Conservation (phyloP, 2,888 invertebrate species). For the Synergus itoensis region DNA sequence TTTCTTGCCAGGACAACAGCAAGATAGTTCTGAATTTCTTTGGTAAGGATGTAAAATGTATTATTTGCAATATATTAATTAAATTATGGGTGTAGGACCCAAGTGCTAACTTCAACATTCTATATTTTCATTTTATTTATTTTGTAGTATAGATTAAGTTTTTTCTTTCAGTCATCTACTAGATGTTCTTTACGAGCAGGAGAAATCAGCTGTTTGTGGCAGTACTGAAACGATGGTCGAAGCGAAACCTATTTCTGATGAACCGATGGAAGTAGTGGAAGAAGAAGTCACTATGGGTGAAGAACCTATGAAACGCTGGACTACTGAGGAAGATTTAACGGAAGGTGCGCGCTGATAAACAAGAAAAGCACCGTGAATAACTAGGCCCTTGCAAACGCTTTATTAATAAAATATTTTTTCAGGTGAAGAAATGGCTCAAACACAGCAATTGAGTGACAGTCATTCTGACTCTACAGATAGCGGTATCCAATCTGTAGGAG, state of each 20-base stretch:
- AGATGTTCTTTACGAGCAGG: conserved; percentile 87
- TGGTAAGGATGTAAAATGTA: conserved; percentile 78
- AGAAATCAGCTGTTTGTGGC: conserved; percentile 73
- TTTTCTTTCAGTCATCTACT: conserved; percentile 80
- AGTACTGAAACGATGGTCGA: conserved; percentile 54
- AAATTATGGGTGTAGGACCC: background rate
- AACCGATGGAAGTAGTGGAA: conserved; percentile 58
- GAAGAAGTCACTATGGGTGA: conserved; percentile 51
- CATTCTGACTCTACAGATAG: conserved; percentile 77
- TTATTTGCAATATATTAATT: conserved; percentile 40
- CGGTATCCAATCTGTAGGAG: conserved; percentile 76
- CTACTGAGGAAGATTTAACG: conserved; percentile 75
- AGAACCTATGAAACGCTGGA: conserved; percentile 73
- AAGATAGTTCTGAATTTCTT: conserved; percentile 93
- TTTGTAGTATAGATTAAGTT: background rate
- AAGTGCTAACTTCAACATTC: background rate
- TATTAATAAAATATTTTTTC: conserved; percentile 33
- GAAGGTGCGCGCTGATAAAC: conserved; percentile 67
- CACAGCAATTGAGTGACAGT: conserved; percentile 72
- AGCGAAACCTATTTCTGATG: conserved; percentile 62
- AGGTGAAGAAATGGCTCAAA: conserved; percentile 71
- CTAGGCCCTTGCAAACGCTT: too few species aligned
- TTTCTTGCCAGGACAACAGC: conserved; percentile 88
- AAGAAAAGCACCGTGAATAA: conserved; percentile 69
- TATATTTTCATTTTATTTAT: background rate